A percentile compares a stretch with the other conserved stretches of the same genome.
These are phyloP conservation scores for Neoaliturus tenellus DNA, from an alignment of 2,888 invertebrate species.

Conservation along the genomic window DNA sequence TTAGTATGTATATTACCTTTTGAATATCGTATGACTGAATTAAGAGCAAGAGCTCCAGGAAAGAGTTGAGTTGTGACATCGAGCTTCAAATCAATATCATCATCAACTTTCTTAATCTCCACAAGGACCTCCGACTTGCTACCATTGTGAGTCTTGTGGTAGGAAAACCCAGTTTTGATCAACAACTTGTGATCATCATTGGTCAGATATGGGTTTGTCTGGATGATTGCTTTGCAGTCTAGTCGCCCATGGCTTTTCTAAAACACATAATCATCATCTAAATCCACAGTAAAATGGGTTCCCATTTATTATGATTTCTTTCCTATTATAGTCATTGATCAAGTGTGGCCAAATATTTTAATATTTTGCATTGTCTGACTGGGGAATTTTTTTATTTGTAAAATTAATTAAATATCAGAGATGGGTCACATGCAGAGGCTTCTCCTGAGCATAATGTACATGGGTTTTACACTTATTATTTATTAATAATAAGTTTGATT, in stretches of 20 bases:
- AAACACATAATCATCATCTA: too few species aligned
- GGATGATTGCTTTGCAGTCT: conserved; percentile 83
- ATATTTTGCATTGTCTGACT: too few species aligned
- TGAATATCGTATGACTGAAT: conserved; percentile 64
- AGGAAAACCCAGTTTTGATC: conserved; percentile 77
- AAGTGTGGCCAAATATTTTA: too few species aligned
- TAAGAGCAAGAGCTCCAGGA: conserved; percentile 49
- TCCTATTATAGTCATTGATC: too few species aligned
- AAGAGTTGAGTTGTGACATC: conserved; percentile 72
- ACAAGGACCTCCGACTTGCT: conserved; percentile 79
- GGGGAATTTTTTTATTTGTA: too few species aligned
- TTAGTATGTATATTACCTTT: conserved; percentile 61
- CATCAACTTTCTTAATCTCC: conserved; percentile 79
- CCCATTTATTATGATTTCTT: too few species aligned
- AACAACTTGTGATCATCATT: conserved; percentile 79
- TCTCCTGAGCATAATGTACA: too few species aligned
- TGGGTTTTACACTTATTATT: too few species aligned
- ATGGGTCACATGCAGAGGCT: too few species aligned
- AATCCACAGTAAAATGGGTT: too few species aligned
- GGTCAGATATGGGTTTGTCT: conserved; percentile 78
- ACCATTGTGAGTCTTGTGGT: conserved; percentile 78
- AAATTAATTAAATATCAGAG: too few species aligned
- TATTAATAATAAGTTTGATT: too few species aligned
- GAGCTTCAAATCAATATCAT: conserved; percentile 80
- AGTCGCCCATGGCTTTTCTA: conserved; percentile 83